Evolutionary conservation across 1,140 invertebrate genomes (phyloP).

Genomic region (Sarcophaga bullata): DNA sequence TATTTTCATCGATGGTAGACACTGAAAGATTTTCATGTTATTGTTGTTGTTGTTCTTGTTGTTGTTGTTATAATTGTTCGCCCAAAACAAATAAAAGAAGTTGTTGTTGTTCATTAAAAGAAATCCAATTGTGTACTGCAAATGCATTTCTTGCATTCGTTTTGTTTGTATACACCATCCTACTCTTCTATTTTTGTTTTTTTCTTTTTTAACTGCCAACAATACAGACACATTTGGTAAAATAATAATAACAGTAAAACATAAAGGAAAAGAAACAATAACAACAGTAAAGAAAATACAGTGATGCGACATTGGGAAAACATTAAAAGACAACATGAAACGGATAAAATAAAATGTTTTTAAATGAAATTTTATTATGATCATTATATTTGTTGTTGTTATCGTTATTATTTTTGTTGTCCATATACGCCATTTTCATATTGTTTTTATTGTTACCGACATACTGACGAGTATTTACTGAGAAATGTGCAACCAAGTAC

Average conservation of each 20-base stretch:
- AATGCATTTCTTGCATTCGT: neutral
- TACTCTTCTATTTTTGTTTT: neutral
- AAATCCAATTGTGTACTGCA: neutral
- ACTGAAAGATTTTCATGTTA: no score
- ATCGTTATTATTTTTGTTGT: neutral
- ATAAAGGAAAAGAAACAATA: neutral
- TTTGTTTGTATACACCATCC: neutral
- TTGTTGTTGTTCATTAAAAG: constrained; percentile 9
- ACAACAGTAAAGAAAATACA: neutral
- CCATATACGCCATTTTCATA: neutral
- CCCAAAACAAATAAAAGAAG: neutral
- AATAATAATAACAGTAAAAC: neutral
- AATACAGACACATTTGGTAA: neutral
- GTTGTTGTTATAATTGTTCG: no score
- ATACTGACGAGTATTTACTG: neutral
- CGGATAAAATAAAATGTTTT: constrained; percentile 2
- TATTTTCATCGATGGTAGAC: no score
- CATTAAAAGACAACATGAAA: neutral
- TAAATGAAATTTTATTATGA: constrained; percentile 17
- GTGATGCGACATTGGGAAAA: no score
- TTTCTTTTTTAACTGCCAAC: neutral
- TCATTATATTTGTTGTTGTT: neutral
- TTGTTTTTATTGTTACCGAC: neutral
- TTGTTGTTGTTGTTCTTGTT: no score
- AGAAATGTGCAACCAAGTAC: neutral